Base-by-base conservation (phyloP, 2,113 vertebrate species). In the Antigone vipio region DNA sequence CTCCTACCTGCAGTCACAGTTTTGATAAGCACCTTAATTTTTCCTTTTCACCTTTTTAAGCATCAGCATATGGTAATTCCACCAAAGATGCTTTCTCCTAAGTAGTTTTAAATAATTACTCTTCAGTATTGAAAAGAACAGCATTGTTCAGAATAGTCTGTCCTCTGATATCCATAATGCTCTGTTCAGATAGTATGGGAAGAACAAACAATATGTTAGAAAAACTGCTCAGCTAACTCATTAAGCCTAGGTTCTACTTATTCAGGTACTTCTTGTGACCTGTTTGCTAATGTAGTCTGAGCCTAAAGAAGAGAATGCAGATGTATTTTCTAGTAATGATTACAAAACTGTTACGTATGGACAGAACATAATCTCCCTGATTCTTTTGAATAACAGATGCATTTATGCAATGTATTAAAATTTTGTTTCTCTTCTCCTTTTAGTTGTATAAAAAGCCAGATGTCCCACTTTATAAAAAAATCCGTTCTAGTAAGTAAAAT, bases 401-500 rank as follows among this genome's bases (percentile, higher is more conserved):
- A 68, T 18, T 95, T 73, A 44, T 29, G 78, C 88, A 52, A 85
- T 80, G 24, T 92, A 86, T 97, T 87, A 84, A 96, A 13, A 76
- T 80, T 83, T 90, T 96, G 85, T 95, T 94, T 96, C 88, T 94
- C 69, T 95, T 88, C 40, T 42, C 87, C 53, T 95, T 98, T 97
- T 92, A 99, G 99, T 97, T 99, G 32, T 98, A 99, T 97, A 99
- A 99, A 98, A 99, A 99, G 97, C 99, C 99, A 66, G 99, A 99
- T 97, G 99, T 99, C 91, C 99, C 99, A 32, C 98, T 99, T 58
- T 99, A 99, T 97, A 99, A 99, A 98, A 99, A 99, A 98, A 99
- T 99, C 81, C 98, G 99, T 98, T 99, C 99, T 91, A 99, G 99
- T 99, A 98, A 99, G 99, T 98, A 96, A 82, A 72, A 82, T 55